Evolutionary conservation across 2,888 invertebrate genomes (phyloP), one percentile per base, ranked within the genome.

Genomic region (Ennomos quercinarius): DNA sequence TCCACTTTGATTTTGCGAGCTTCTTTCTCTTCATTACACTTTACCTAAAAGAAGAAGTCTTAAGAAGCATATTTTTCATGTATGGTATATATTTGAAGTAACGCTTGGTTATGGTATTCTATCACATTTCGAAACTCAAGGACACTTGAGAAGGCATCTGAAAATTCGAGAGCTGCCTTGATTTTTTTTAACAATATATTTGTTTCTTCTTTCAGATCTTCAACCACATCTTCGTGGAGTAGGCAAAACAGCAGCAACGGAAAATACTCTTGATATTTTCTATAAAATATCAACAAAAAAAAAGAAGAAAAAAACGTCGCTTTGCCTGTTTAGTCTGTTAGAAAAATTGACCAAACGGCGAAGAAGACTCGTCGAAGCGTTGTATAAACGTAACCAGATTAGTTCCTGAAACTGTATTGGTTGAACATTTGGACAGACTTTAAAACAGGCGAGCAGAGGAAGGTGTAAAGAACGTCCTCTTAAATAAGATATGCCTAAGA

Each of bases 171-270:
- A 17, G 17, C 4, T 17, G 17, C 1, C 17, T 17, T 17, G 17
- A 17, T 17, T 17, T 17, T 17, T 11, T n/a, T 4, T 0, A n/a
- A n/a, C n/a, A n/a, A n/a, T 8, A n/a, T 11, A 10, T 12, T 11
- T 11, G 2, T n/a, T 44, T 27, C 27, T 17, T 1, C 9, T 48
- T 40, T 11, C 54, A 59, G 59, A n/a, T 54, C 72, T 4, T 54
- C 72, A 3, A 70, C 70, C 10, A 63, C 69, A 3, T 59, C 72
- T 10, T 56, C 76, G 0, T 86, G 80, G 79, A 68, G 81, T 0
- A 68, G 89, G 11, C 91, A 90, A 71, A 90, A 83, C 74, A 90
- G 89, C 59, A 78, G 83, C 44, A 81, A 72, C 35, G 80, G 84
- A 0, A 87, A 83, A 67, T 80, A 86, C 57, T 84, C 85, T 57